Evolutionary conservation across 1,140 invertebrate genomes (phyloP), one percentile per base, ranked within the genome.

Genomic region (Halesus radiatus): DNA sequence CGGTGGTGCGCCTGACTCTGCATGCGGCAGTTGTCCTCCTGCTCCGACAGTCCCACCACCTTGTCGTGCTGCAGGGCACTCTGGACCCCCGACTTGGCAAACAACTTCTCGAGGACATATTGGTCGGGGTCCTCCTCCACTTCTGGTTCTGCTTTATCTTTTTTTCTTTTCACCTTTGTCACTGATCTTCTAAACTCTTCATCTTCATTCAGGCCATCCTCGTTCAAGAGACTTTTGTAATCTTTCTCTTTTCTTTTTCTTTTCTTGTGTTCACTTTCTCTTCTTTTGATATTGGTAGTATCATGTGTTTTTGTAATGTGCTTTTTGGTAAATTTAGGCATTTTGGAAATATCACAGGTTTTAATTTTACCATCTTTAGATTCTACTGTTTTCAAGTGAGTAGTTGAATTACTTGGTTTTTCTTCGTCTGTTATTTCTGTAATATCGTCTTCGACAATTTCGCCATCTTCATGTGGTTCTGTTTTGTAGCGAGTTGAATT

Each of bases 51-150:
- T 15, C 91, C 89, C 73, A 92, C 86, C 6, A 90, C 88, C 75
- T 87, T 87, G 85, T 92, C 91, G 85, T 92, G 91, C 77, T 92
- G 88, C 62, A 92, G 87, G 18, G 91, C 91, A 85, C 87, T 91
- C 80, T 91, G 90, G 56, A 92, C 90, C 76, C 88, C 87, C 76
- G 87, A 89, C 85, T 90, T 92, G 56, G 89, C 87, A 88, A 92
- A 92, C 37, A 92, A 85, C 86, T 92, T 91, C 79, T 88, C 89
- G 83, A 92, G 86, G 66, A 92, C 89, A 86, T 91, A 92, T 85
- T 91, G 87, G 88, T 92, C 91, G 86, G 91, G 86, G 73, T 80
- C 75, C 68, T 82, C 72, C 37, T 81, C 37, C 50, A 73, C 15
- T 58, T 78, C 79, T 22, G 50, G 32, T 18, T 77, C 62, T 32